Evolutionary conservation across 1,140 invertebrate genomes (phyloP).

Genomic region (Penaeus vannamei): DNA sequence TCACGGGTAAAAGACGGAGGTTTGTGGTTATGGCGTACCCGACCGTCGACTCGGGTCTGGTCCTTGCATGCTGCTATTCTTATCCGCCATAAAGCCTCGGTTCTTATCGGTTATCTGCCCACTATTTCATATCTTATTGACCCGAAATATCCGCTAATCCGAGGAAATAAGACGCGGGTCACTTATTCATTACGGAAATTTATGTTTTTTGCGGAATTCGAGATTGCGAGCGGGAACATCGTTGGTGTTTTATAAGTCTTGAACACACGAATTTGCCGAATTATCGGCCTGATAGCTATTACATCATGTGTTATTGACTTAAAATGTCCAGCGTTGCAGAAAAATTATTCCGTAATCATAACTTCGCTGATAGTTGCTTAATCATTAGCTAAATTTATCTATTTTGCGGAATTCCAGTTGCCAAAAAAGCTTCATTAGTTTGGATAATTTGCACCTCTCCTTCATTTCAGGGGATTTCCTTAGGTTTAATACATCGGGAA

Average conservation of each 20-base stretch:
- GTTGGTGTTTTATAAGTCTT: too few species aligned
- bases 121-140: conserved; percentile 54
- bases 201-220: too few species aligned
- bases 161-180: conserved; percentile 26
- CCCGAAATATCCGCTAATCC: conserved; percentile 46
- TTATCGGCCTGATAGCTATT: conserved; percentile 18
- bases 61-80: too few species aligned
- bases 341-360: conserved; percentile 38
- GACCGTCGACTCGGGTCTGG: too few species aligned
- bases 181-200: conserved; percentile 42
- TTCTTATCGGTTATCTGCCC: not conserved
- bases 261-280: conserved; percentile 34
- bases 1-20: too few species aligned
- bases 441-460: not conserved
- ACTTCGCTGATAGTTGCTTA: conserved; percentile 39
- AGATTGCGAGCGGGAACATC: too few species aligned
- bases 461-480: too few species aligned
- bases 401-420: conserved; percentile 13
- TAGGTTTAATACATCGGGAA: too few species aligned
- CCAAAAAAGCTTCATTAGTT: conserved; percentile 26
- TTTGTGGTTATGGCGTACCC: too few species aligned
- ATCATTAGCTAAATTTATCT: conserved; percentile 38
- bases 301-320: conserved; percentile 46
- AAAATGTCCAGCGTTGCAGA: conserved; percentile 32
- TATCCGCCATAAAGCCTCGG: not conserved